Percentiles rank a stretch among this genome's conserved stretches.
These are phyloP conservation scores for Pseudorhombus dupliciocellatus DNA, from an alignment of 2,113 vertebrate genomes.

Conservation along the genomic window DNA sequence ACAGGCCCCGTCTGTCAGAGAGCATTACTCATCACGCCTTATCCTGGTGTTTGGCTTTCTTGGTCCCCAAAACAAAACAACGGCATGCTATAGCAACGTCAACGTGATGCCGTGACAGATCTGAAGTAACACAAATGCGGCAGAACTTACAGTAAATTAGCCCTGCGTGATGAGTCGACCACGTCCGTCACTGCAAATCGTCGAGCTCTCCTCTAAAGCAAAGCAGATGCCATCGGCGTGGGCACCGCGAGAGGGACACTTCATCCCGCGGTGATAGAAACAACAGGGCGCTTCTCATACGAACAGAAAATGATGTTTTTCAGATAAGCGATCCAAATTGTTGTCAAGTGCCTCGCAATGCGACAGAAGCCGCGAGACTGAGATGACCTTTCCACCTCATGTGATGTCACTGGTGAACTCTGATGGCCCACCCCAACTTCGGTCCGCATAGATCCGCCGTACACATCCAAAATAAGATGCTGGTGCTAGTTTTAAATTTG, in stretches of 20 bases:
- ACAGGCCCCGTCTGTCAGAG: slow-evolving; percentile 66
- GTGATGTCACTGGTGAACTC: slow-evolving; percentile 19
- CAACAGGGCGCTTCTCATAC: slow-evolving; percentile 41
- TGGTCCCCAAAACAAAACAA: slow-evolving; percentile 71
- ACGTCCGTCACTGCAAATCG: slow-evolving; percentile 68
- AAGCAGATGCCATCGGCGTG: slow-evolving; percentile 76
- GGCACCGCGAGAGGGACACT: slow-evolving; percentile 41
- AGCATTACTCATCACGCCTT: slow-evolving; percentile 62
- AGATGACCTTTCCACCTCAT: slow-evolving; percentile 41
- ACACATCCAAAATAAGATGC: slow-evolving; percentile 5
- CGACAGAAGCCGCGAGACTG: slow-evolving; percentile 35
- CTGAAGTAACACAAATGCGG: slow-evolving; percentile 61
- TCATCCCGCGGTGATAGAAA: slow-evolving; percentile 58
- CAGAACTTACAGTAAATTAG: slow-evolving; percentile 72
- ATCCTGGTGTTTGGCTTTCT: slow-evolving; percentile 55
- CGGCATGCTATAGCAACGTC: slow-evolving; percentile 70
- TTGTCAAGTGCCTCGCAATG: slow-evolving; percentile 27
- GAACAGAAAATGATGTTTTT: slow-evolving; percentile 27
- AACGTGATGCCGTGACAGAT: slow-evolving; percentile 60
- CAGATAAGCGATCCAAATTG: slow-evolving; percentile 31
- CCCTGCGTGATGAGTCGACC: slow-evolving; percentile 71
- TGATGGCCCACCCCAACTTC: slow-evolving; percentile 7
- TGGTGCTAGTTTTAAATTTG: slow-evolving; percentile 4
- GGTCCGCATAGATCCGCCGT: not conserved
- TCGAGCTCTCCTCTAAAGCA: slow-evolving; percentile 69